Percentiles rank a stretch among this genome's conserved stretches.
These are phyloP conservation scores for Heteromyza rotundicornis DNA, from an alignment of 2,888 invertebrate species.

Conservation along the genomic window DNA sequence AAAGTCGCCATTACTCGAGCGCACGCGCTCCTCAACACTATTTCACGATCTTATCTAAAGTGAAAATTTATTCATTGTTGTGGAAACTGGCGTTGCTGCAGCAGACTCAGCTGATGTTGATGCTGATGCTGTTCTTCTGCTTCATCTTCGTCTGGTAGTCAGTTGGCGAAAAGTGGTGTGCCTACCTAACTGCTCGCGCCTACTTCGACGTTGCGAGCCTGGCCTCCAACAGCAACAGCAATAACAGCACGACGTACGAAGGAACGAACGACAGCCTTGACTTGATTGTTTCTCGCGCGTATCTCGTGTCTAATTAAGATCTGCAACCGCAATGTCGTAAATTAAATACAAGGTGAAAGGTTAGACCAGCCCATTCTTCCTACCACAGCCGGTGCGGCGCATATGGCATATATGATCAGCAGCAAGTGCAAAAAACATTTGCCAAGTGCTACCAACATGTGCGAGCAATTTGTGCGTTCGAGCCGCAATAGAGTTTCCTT, in stretches of 20 bases:
- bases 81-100: neutral
- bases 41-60: slow-evolving; percentile 45
- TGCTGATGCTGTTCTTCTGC: neutral
- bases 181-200: neutral
- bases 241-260: slow-evolving; percentile 11
- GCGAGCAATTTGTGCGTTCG: slow-evolving; percentile 36
- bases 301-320: slow-evolving; percentile 42
- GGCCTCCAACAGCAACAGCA: slow-evolving; percentile 3
- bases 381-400: slow-evolving; percentile 19
- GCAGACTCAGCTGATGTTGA: neutral
- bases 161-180: too few relatives aligned
- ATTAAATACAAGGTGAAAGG: slow-evolving; percentile 42
- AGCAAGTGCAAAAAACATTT: slow-evolving; percentile 13
- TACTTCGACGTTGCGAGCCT: neutral
- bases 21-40: slow-evolving; percentile 29
- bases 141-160: neutral
- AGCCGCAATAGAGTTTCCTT: slow-evolving; percentile 27
- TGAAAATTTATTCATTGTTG: slow-evolving; percentile 47
- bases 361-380: slow-evolving; percentile 34
- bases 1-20: neutral
- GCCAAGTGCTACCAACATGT: slow-evolving; percentile 30
- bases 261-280: slow-evolving; percentile 8
- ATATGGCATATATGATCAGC: neutral
- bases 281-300: slow-evolving; percentile 23
- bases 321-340: slow-evolving; percentile 41